phyloP scores from a whole-genome alignment of 2,797 vertebrate species.

The Sparus aurata region DNA sequence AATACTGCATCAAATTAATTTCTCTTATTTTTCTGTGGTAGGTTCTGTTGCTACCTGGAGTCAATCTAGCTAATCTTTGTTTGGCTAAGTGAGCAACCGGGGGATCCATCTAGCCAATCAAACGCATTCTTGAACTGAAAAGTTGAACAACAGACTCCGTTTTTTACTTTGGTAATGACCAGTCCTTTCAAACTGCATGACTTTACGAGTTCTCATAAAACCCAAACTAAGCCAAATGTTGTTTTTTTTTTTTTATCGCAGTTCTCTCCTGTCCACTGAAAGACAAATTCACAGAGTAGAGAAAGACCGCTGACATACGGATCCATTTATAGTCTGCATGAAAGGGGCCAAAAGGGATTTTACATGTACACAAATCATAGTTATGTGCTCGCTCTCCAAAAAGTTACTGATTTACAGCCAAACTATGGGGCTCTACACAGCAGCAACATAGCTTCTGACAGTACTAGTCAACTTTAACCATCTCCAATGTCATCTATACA shows the following conservation, averaged over 20 bases:
- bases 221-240: conserved; percentile 27
- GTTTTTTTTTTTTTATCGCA: conserved; percentile 8
- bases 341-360: conserved; percentile 34
- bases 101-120: conserved; percentile 22
- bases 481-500: neutral
- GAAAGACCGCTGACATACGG: conserved; percentile 18
- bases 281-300: conserved; percentile 17
- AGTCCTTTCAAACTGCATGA: conserved; percentile 46
- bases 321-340: conserved; percentile 21
- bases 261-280: conserved; percentile 39
- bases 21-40: neutral
- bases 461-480: neutral
- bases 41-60: conserved; percentile 1
- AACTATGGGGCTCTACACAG: conserved; percentile 24
- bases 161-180: conserved; percentile 44
- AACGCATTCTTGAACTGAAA: conserved; percentile 39
- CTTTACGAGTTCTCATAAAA: conserved; percentile 55
- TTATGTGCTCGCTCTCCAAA: conserved; percentile 27
- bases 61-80: neutral
- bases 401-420: conserved; percentile 33
- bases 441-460: neutral
- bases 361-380: conserved; percentile 33
- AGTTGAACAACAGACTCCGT: conserved; percentile 22
- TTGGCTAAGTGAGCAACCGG: conserved; percentile 1
- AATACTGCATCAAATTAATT: neutral